phyloP scores from a whole-genome alignment of 2,888 invertebrate species.

The Clostera curtula region DNA sequence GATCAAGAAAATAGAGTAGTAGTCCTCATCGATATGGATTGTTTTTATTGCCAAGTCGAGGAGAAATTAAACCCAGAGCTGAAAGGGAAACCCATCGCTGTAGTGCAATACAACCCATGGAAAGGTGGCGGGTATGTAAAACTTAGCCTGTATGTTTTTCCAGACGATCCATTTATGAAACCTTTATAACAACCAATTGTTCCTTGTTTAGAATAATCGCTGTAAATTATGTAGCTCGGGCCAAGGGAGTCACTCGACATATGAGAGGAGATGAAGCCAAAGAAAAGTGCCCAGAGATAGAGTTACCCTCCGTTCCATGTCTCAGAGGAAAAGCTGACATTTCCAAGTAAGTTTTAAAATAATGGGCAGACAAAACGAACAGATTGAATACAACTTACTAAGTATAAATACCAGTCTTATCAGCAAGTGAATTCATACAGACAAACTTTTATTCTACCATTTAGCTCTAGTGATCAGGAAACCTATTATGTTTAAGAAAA shows the following conservation, averaged over 20 bases:
- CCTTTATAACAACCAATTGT: slow-evolving; percentile 1
- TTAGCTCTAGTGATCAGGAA: too few relatives aligned
- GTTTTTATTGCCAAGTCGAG: slow-evolving; percentile 99
- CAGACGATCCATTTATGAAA: background rate
- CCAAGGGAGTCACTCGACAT: slow-evolving; percentile 89
- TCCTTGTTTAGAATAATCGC: slow-evolving; percentile 87
- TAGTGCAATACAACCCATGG: slow-evolving; percentile 97
- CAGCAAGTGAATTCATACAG: too few relatives aligned
- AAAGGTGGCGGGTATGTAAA: slow-evolving; percentile 89
- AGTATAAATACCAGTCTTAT: too few relatives aligned
- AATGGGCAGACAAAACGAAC: too few relatives aligned
- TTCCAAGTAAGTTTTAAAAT: slow-evolving; percentile 88
- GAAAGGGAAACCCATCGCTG: slow-evolving; percentile 93
- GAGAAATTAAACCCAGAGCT: slow-evolving; percentile 89
- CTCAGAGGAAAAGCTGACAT: slow-evolving; percentile 95
- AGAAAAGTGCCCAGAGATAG: slow-evolving; percentile 89
- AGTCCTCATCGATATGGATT: slow-evolving; percentile 97
- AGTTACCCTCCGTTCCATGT: slow-evolving; percentile 89
- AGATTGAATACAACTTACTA: too few relatives aligned
- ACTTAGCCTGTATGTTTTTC: background rate
- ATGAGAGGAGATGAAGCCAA: slow-evolving; percentile 96
- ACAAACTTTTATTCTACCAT: too few relatives aligned
- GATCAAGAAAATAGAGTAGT: slow-evolving; percentile 79
- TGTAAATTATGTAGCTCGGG: slow-evolving; percentile 96
- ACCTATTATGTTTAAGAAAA: too few relatives aligned